Evolutionary conservation across 2,888 invertebrate species (phyloP), one percentile per base, ranked within the genome.

Genomic region (Leucophora obtusa): DNA sequence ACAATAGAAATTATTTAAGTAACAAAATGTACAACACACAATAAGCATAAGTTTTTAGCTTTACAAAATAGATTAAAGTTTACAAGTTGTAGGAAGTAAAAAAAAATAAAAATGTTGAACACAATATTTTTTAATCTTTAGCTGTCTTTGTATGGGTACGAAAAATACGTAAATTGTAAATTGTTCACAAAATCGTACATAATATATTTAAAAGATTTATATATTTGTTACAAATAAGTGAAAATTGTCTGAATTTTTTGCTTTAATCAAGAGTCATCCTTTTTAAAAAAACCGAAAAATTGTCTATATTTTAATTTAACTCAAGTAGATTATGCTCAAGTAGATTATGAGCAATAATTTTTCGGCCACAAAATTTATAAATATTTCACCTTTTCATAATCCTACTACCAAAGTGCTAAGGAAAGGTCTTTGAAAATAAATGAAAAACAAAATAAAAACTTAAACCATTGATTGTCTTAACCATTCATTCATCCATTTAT

Each of bases 11-110:
- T 62, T 56, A 11, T 56, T 33, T 24, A 6, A 71, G 38, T 43
- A 53, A 43, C 11, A 65, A 18, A 28, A 28, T 15, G n/a, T 28
- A 33, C 15, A 56, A 51, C 50, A 24, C 18, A 28, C n/a, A 43
- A 10, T 47, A 10, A 65, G 56, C 47, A 75, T 50, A 60, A 75
- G 54, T 75, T 75, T 68, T 21, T 4, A 74, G 60, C 53, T 68
- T 62, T 38, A 38, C 38, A 38, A 11, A 38, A 38, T 38, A 14
- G 38, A 11, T 38, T 11, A 2, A 14, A 38, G 38, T 38, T 51
- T 60, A 15, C 24, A 62, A 60, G 62, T 75, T 75, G 60, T 62
- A 54, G n/a, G 9, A 35, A 54, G 38, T 60, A 68, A 68, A 68
- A 47, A 7, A 28, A 28, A 4, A 21, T 3, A 21, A 21, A 21